Conservation (phyloP, 2,113 vertebrate species). For the Antennarius striatus region DNA sequence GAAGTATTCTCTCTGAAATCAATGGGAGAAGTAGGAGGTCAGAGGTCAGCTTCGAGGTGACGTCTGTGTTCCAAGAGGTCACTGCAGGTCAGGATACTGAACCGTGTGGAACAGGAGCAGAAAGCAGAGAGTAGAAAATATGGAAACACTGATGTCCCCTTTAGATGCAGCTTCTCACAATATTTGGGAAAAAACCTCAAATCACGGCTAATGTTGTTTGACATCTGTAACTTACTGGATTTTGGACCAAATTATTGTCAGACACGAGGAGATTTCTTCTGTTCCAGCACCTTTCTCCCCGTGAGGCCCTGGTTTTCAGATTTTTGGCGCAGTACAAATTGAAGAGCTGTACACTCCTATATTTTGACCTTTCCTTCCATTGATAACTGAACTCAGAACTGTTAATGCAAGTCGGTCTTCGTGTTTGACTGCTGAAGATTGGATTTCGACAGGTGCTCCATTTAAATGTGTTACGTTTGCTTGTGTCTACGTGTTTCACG, state of each 20-base stretch:
- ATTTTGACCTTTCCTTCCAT: slow-evolving; percentile 36
- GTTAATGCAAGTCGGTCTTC: slow-evolving; percentile 35
- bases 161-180: slow-evolving; percentile 45
- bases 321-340: slow-evolving; percentile 11
- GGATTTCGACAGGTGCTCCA: slow-evolving; percentile 57
- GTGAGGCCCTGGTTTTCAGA: slow-evolving; percentile 29
- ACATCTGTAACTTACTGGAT: slow-evolving; percentile 36
- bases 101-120: slow-evolving; percentile 7
- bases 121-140: slow-evolving; percentile 13
- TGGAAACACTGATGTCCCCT: slow-evolving; percentile 24
- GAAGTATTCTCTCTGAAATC: slow-evolving; percentile 47
- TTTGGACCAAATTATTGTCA: slow-evolving; percentile 28
- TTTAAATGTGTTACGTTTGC: slow-evolving; percentile 45
- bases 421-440: slow-evolving; percentile 33
- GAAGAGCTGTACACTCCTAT: slow-evolving; percentile 22
- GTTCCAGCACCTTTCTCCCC: slow-evolving; percentile 23
- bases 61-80: slow-evolving; percentile 49
- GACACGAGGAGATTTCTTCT: slow-evolving; percentile 32
- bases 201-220: slow-evolving; percentile 61
- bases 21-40: slow-evolving; percentile 58
- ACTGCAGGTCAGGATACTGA: slow-evolving; percentile 28
- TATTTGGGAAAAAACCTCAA: slow-evolving; percentile 43
- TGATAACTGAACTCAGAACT: slow-evolving; percentile 36
- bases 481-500: slow-evolving; percentile 23
- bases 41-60: slow-evolving; percentile 50